phyloP scores from a whole-genome alignment of 2,888 invertebrate species.

The Galerucella calmariensis region DNA sequence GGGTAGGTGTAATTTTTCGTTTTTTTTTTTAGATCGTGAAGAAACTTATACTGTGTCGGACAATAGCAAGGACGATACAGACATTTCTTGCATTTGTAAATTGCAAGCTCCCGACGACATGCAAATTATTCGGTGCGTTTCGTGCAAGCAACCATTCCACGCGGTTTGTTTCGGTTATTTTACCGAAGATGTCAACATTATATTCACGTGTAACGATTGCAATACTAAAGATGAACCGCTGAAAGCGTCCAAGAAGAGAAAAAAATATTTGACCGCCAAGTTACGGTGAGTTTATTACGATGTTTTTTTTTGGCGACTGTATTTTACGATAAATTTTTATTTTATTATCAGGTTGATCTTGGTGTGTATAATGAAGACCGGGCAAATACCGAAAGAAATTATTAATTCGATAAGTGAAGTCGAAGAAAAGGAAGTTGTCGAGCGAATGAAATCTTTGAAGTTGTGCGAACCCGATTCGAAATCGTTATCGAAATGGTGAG shows the following conservation, averaged over 20 bases:
- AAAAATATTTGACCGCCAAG: background rate
- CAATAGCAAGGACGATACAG: background rate
- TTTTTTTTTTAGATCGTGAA: background rate
- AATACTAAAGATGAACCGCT: background rate
- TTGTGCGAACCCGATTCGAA: background rate
- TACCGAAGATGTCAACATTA: background rate
- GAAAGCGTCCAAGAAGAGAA: too few relatives aligned
- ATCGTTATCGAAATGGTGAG: background rate
- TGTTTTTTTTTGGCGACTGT: too few relatives aligned
- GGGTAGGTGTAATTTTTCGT: background rate
- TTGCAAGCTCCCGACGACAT: constrained; percentile 2
- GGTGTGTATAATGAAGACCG: background rate
- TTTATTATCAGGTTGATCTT: background rate
- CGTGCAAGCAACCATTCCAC: constrained; percentile 29
- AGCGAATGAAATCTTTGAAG: background rate
- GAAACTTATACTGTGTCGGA: background rate
- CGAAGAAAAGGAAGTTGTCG: background rate
- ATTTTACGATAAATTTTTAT: too few relatives aligned
- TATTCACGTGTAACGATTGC: background rate
- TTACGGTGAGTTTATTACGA: background rate
- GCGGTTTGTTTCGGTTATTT: constrained; percentile 32
- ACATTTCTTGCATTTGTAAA: constrained; percentile 22
- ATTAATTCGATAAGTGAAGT: background rate
- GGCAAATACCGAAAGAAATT: background rate
- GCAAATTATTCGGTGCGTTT: constrained; percentile 20